Base-by-base conservation (phyloP, 2,888 invertebrate genomes). In the Eretmocerus hayati region DNA sequence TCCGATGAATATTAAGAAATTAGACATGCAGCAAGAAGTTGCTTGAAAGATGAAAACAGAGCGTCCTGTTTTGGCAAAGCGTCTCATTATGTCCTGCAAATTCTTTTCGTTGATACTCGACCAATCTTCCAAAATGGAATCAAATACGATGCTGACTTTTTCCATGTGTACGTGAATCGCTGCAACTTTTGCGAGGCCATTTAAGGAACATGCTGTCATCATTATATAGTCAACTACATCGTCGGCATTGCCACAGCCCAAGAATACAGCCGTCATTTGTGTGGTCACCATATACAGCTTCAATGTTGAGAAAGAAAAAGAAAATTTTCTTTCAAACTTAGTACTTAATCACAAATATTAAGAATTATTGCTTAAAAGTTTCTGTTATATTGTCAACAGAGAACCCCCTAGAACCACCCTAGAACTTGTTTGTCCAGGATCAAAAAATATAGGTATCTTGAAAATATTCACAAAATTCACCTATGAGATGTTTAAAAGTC, bases 101-200 rank as follows among this genome's bases (percentile, higher is more conserved):
- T 55, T 46, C 2, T 58, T 50, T 26, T 56, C 41, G 3, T 57
- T 44, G 5, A 52, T 19, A 5, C 26, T 11, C 4, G 46, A n/a
- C 61, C 61, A 61, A 39, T 64, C 64, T 2, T 61, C 49, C 22
- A 59, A 48, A 8, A 59, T 58, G 2, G 57, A 56, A 1, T 37
- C 21, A 5, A 59, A 52, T 6, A 56, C 50, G 2, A 48, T 47
- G n/a, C 53, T 52, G 13, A 63, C 47, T 33, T 57, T 48, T 1
- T 54, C 50, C 13, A 59, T 58, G 45, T 62, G 42, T 0, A 58
- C 19, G 40, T 60, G 57, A 31, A 58, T 51, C 3, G 56, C 50
- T 20, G 58, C 5, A 1, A 60, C 52, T 40, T 64, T 64, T 4
- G 59, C 48, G 2, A 59, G 41, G 5, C 59, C 58, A 31, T 62